These are phyloP conservation scores for Enteromius thamalakanensis DNA, from an alignment of 2,797 vertebrate species.

Conservation along the genomic window DNA sequence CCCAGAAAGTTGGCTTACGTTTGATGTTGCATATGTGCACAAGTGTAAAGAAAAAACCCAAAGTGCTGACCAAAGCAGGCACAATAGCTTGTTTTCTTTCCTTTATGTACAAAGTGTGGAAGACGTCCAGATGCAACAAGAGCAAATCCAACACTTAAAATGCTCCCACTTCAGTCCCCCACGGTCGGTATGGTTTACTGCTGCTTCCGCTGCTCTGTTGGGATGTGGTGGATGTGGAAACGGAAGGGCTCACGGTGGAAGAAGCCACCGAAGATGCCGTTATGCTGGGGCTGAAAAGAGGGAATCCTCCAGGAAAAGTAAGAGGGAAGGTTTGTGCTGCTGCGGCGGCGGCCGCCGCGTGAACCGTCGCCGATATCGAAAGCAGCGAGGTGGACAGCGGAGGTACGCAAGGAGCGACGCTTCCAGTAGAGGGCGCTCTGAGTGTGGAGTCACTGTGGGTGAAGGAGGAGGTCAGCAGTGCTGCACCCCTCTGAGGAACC, in stretches of 20 bases:
- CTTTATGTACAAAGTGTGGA: slow-evolving; percentile 47
- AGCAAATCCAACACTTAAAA: slow-evolving; percentile 74
- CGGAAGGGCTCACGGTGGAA: slow-evolving; percentile 77
- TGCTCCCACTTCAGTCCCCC: slow-evolving; percentile 94
- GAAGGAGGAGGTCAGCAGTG: slow-evolving; percentile 80
- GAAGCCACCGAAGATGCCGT: slow-evolving; percentile 74
- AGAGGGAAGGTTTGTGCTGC: slow-evolving; percentile 86
- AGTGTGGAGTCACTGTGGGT: slow-evolving; percentile 80
- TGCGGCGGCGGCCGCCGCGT: slow-evolving; percentile 79
- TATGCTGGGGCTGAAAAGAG: slow-evolving; percentile 79
- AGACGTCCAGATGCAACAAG: slow-evolving; percentile 39
- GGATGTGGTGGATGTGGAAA: slow-evolving; percentile 75
- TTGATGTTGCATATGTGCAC: slow-evolving; percentile 22
- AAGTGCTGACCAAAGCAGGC: slow-evolving; percentile 12
- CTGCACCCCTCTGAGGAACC: slow-evolving; percentile 70
- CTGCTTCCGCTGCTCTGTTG: slow-evolving; percentile 64
- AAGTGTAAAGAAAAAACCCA: slow-evolving; percentile 23
- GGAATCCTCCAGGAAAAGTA: slow-evolving; percentile 81
- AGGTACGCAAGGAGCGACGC: slow-evolving; percentile 77
- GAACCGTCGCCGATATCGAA: slow-evolving; percentile 84
- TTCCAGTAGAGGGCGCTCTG: slow-evolving; percentile 77
- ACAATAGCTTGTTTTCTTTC: slow-evolving; percentile 23
- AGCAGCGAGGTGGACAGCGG: slow-evolving; percentile 86
- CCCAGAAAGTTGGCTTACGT: slow-evolving; percentile 20
- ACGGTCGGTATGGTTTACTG: slow-evolving; percentile 88